Evolutionary conservation across 2,888 invertebrate species (phyloP), one percentile per base, ranked within the genome.

Genomic region (Mantis religiosa): DNA sequence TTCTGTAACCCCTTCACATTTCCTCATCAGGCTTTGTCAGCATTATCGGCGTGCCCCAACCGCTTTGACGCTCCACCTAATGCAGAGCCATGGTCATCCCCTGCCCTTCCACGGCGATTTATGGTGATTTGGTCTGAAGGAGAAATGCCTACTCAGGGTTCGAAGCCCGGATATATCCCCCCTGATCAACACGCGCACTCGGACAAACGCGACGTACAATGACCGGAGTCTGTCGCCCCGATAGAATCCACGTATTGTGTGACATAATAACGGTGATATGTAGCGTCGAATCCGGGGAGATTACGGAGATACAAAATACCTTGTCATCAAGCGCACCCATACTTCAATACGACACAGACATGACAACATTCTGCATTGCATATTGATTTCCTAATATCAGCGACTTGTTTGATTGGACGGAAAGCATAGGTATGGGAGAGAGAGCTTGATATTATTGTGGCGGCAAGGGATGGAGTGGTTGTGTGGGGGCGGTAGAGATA

Each of bases 371-470:
- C 71, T 27, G 86, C 71, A 82, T n/a, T 82, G 82, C 87, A 87
- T 82, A 87, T 87, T 87, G 87, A 87, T 87, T 87, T 34, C 12
- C 30, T 82, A 34, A 87, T 82, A 87, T 87, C 87, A 34, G 87
- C 82, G 87, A 86, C 81, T 86, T 71, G 86, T 85, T 71, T 71
- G 54, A 71, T 71, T 71, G 54, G 25, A 71, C 54, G 54, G 54
- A 71, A 71, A 15, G 54, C 25, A 71, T 71, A 71, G 54, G 54
- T 71, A 71, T 25, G 20, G 81, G 20, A 28, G 15, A 25, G 54
- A 82, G 54, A 71, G 54, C 54, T 71, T 71, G 54, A 71, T 71
- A 71, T 71, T 28, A 87, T 34, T 85, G 82, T 34, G 82, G 30
- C n/a, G 82, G 87, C 54, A 82, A 82, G 47, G 54, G 71, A 28